Percentiles rank a stretch among this genome's conserved stretches.
Conservation (phyloP, 2,888 invertebrate species). For the Tineola bisselliella region DNA sequence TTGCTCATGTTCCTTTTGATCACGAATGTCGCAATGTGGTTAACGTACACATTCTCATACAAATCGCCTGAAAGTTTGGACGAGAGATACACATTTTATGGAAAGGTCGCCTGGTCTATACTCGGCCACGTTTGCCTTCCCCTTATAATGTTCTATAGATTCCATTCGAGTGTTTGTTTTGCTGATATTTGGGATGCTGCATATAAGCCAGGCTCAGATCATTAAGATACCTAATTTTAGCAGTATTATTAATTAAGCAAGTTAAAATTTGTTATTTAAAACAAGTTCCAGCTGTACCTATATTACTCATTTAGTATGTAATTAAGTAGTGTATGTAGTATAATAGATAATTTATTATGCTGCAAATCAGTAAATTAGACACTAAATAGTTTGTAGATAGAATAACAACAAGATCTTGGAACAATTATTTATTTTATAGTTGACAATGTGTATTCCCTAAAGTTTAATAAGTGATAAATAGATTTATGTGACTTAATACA, state of each 20-base stretch:
- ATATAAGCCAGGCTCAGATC: slow-evolving; percentile 69
- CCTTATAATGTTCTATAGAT: slow-evolving; percentile 80
- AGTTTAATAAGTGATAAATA: no score
- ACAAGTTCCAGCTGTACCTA: not conserved
- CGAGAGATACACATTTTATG: slow-evolving; percentile 73
- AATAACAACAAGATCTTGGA: slow-evolving; percentile 1
- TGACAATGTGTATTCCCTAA: not conserved
- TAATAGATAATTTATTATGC: not conserved
- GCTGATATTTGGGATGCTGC: slow-evolving; percentile 83
- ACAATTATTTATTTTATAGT: not conserved
- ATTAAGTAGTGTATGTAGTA: not conserved
- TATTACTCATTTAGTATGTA: not conserved
- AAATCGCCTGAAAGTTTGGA: slow-evolving; percentile 60
- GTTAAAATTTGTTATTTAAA: no score
- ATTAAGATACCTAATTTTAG: slow-evolving; percentile 23
- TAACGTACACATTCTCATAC: slow-evolving; percentile 75
- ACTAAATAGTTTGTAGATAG: not conserved
- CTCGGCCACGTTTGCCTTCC: slow-evolving; percentile 78
- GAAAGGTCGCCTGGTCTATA: slow-evolving; percentile 76
- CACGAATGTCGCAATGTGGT: slow-evolving; percentile 81
- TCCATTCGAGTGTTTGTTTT: slow-evolving; percentile 81
- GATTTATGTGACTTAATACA: not conserved
- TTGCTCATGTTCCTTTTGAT: slow-evolving; percentile 80
- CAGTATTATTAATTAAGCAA: not conserved
- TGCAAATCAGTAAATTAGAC: not conserved